Base-by-base conservation (phyloP, 1,140 invertebrate species). In the Berghia stephanieae region DNA sequence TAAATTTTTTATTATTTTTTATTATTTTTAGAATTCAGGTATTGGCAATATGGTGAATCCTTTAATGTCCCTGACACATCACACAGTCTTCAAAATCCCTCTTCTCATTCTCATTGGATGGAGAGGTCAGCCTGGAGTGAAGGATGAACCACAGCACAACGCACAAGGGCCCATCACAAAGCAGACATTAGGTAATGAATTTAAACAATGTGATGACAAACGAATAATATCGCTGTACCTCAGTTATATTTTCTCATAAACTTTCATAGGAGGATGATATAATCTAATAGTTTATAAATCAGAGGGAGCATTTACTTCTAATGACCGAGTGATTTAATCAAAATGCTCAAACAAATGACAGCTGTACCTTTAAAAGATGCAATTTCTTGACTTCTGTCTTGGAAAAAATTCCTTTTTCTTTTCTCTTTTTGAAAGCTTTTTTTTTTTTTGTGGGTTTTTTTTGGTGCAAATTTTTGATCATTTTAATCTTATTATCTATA, bases 41-140 rank as follows among this genome's bases (percentile, higher is more conserved):
- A 79, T 91, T 21, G 90, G 90, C 55, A 91, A 91, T 80, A 88
- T 86, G 49, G 88, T 91, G 0, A 91, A 91, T 80, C 90, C 90
- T 5, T 80, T 89, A 66, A 87, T 91, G 79, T 91, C 90, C 46
- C 82, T 91, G 67, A 87, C 89, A 36, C 83, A 83, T 2, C 88
- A 86, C 1, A 85, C 87, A 67, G 90, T 91, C 2, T 91, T 90
- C 77, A 88, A 85, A 78, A 88, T 91, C 27, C 90, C 90, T 5
- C 88, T 91, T 85, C 79, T 91, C 4, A 78, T 91, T n/a, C 81
- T 91, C 68, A 86, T 91, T 79, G 90, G 90, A 24, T 91, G 90
- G 90, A 49, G 90, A 79, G 88, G 90, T 13, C 88, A 91, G 81
- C 90, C 90, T 70, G 90, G 90, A n/a, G 90, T 90, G 78, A 73